Evolutionary conservation across 2,888 invertebrate species (phyloP).

Genomic region (Mycalesis mineus): DNA sequence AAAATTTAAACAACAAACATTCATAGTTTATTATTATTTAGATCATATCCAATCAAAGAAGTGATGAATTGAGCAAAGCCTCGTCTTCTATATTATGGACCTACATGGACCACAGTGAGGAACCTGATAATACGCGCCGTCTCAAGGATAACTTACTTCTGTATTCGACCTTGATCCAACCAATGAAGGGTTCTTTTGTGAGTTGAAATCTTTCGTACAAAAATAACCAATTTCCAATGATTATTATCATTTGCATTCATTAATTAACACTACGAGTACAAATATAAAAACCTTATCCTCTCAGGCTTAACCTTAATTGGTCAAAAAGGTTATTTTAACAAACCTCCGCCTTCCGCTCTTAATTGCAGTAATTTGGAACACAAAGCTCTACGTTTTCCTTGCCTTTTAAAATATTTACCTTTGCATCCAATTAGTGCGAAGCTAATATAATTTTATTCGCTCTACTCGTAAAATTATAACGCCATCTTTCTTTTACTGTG

Average conservation of each 20-base stretch:
- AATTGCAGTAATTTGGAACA: conserved; percentile 73
- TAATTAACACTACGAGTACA: neutral
- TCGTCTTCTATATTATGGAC: no score
- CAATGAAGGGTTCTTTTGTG: no score
- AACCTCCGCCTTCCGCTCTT: conserved; percentile 40
- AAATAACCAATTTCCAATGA: no score
- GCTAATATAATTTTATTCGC: conserved; percentile 51
- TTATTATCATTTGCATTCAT: neutral
- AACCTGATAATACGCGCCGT: no score
- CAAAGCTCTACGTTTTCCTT: conserved; percentile 62
- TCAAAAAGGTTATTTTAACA: conserved; percentile 40
- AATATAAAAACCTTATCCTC: conserved; percentile 11
- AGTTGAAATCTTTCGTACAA: no score
- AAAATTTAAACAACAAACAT: no score
- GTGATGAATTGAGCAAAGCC: no score
- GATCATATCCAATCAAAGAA: no score
- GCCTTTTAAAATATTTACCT: conserved; percentile 73
- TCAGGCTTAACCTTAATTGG: conserved; percentile 24
- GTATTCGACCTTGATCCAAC: no score
- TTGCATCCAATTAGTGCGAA: conserved; percentile 70
- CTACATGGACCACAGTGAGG: no score
- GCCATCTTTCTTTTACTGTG: neutral
- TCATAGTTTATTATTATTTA: no score
- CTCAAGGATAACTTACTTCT: no score
- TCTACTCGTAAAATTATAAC: conserved; percentile 21